phyloP scores from a whole-genome alignment of 1,140 invertebrate genomes.

The Scaptomyza graminum region DNA sequence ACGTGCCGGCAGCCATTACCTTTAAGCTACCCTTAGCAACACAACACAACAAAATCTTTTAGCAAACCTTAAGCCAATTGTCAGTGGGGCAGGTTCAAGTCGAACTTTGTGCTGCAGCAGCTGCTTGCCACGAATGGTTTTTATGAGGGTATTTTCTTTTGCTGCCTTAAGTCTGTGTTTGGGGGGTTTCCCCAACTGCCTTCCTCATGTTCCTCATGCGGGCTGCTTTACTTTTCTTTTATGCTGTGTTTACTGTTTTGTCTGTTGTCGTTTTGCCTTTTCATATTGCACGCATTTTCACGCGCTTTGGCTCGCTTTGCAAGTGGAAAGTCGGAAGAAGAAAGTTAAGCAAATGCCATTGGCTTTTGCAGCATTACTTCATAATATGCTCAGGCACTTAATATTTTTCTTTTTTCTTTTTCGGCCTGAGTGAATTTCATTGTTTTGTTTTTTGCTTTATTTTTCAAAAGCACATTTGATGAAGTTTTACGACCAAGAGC shows the following conservation, averaged over 20 bases:
- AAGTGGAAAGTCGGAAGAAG: slow-evolving; percentile 1
- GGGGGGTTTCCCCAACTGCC: slow-evolving; percentile 4
- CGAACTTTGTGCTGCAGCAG: neutral
- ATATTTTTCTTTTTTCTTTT: slow-evolving; percentile 44
- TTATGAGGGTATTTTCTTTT: slow-evolving; percentile 50
- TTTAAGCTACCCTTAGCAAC: neutral
- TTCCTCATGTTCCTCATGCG: slow-evolving; percentile 62
- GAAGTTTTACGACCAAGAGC: slow-evolving; percentile 54
- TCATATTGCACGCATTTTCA: slow-evolving; percentile 74
- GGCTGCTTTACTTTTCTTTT: slow-evolving; percentile 39
- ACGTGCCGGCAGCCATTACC: slow-evolving; percentile 67
- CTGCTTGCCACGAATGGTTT: slow-evolving; percentile 34
- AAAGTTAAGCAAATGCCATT: slow-evolving; percentile 21
- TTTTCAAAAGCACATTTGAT: slow-evolving; percentile 35
- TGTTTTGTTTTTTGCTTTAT: slow-evolving; percentile 54
- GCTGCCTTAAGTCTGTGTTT: slow-evolving; percentile 6
- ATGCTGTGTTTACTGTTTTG: slow-evolving; percentile 5
- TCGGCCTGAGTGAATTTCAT: slow-evolving; percentile 73
- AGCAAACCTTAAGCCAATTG: slow-evolving; percentile 68
- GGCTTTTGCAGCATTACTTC: slow-evolving; percentile 61
- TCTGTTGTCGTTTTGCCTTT: slow-evolving; percentile 40
- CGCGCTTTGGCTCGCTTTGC: slow-evolving; percentile 64
- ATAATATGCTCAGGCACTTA: slow-evolving; percentile 28
- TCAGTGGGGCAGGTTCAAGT: slow-evolving; percentile 78
- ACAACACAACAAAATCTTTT: neutral